These are phyloP conservation scores for Harpagoxenus sublaevis DNA, from an alignment of 2,888 invertebrate genomes.

Conservation along the genomic window DNA sequence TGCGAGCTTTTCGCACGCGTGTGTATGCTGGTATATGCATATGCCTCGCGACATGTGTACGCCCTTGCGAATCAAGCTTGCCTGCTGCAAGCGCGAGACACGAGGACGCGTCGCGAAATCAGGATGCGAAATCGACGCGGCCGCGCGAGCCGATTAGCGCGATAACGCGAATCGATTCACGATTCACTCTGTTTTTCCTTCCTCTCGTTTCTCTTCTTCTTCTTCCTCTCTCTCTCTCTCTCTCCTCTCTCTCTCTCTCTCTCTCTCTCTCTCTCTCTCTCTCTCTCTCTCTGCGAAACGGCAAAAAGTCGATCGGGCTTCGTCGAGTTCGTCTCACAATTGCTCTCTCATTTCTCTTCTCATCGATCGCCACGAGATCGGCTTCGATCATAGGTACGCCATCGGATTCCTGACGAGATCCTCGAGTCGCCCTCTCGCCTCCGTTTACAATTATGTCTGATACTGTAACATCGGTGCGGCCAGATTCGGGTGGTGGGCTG, in stretches of 20 bases:
- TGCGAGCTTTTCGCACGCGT: not conserved
- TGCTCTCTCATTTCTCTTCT: not conserved
- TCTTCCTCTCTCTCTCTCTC: not conserved
- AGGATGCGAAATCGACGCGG: conserved; percentile 8
- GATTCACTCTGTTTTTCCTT: not conserved
- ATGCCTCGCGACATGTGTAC: not conserved
- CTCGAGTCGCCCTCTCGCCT: conserved; percentile 63
- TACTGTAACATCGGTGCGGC: conserved; percentile 99
- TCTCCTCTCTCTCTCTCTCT: not conserved
- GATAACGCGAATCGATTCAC: conserved; percentile 40
- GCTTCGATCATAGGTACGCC: conserved; percentile 14
- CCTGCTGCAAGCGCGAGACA: conserved; percentile 27
- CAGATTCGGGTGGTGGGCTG: conserved; percentile 97
- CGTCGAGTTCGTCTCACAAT: conserved; percentile 36
- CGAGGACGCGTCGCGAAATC: conserved; percentile 26
- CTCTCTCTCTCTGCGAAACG: conserved; percentile 26
- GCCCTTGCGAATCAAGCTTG: conserved; percentile 15
- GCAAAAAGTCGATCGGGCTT: conserved; percentile 39
- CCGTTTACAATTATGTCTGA: conserved; percentile 93
- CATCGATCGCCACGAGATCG: not conserved
- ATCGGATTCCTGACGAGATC: conserved; percentile 50
- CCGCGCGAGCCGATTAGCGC: conserved; percentile 9
- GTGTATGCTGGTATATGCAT: not conserved
- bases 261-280: too few relatives aligned
- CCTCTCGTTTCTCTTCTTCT: not conserved